Conservation (phyloP, 2,797 vertebrate genomes). For the Paedocypris micromegethes region DNA sequence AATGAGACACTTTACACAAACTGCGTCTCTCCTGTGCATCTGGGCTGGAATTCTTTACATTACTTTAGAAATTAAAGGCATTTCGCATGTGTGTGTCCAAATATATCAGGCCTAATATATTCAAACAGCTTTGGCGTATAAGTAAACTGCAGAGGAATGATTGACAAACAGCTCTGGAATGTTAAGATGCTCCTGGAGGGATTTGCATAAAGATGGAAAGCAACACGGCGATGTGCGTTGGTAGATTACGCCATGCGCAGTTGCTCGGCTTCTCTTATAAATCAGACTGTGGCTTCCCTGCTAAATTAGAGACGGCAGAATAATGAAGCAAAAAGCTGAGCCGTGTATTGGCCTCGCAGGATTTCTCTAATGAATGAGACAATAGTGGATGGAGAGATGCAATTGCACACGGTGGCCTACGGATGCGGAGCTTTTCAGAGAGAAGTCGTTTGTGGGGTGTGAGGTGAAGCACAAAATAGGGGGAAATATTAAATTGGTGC, state of each 20-base stretch:
- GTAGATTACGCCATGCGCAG: slow-evolving; percentile 12
- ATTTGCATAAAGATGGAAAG: slow-evolving; percentile 41
- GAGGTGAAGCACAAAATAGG: slow-evolving; percentile 8
- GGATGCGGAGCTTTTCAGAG: slow-evolving; percentile 4
- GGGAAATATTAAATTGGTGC: no score
- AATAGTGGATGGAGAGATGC: slow-evolving; percentile 5
- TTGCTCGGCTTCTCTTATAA: slow-evolving; percentile 14
- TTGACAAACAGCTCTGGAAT: slow-evolving; percentile 37
- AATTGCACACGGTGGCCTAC: slow-evolving; percentile 9
- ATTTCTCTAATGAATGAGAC: neutral
- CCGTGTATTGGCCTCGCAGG: neutral
- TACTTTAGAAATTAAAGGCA: slow-evolving; percentile 4
- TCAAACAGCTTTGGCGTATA: neutral
- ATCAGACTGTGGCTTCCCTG: slow-evolving; percentile 23
- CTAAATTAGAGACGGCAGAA: slow-evolving; percentile 19
- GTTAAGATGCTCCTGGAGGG: slow-evolving; percentile 16
- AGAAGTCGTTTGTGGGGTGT: slow-evolving; percentile 19
- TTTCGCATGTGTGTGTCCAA: slow-evolving; percentile 16
- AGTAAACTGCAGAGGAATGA: slow-evolving; percentile 7
- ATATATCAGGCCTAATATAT: slow-evolving; percentile 1
- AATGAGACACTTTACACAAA: slow-evolving; percentile 18
- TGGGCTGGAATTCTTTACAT: slow-evolving; percentile 17
- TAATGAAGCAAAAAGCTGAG: slow-evolving; percentile 22
- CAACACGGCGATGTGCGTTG: slow-evolving; percentile 22
- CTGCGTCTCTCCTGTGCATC: neutral